Percentiles rank a stretch among this genome's conserved stretches.
phyloP scores from a whole-genome alignment of 1,140 invertebrate genomes.

The Lasioglossum albipes region DNA sequence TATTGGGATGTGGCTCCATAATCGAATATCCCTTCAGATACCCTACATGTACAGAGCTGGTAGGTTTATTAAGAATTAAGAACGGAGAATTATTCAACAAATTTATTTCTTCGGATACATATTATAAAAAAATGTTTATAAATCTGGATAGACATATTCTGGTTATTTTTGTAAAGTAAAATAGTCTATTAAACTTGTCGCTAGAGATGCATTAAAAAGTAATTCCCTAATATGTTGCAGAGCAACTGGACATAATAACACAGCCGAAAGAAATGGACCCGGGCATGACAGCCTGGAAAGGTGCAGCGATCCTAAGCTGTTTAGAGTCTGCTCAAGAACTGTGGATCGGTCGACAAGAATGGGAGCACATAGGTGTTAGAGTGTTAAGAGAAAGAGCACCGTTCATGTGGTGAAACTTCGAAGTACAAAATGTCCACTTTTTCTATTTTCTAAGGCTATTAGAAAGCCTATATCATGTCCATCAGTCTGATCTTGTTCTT shows the following conservation, averaged over 20 bases:
- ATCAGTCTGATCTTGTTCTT: slow-evolving; percentile 69
- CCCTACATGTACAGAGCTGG: slow-evolving; percentile 87
- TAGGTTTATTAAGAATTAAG: slow-evolving; percentile 58
- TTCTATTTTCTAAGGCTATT: background rate
- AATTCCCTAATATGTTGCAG: slow-evolving; percentile 67
- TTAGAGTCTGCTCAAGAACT: slow-evolving; percentile 95
- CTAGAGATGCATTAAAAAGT: too few species aligned
- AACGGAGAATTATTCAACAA: too few species aligned
- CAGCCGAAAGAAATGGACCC: slow-evolving; percentile 7
- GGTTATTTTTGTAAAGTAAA: too few species aligned
- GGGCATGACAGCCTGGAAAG: slow-evolving; percentile 90
- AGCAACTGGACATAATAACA: slow-evolving; percentile 91
- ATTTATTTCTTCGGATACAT: too few species aligned
- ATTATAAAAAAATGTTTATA: too few species aligned
- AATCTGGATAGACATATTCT: too few species aligned
- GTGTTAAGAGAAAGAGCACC: slow-evolving; percentile 92
- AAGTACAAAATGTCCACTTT: background rate
- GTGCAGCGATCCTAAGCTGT: slow-evolving; percentile 94
- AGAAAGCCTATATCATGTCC: slow-evolving; percentile 57
- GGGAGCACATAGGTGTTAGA: slow-evolving; percentile 91
- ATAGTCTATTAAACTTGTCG: too few species aligned
- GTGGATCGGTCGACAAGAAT: slow-evolving; percentile 93
- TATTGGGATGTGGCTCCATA: slow-evolving; percentile 93
- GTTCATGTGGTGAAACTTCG: slow-evolving; percentile 85
- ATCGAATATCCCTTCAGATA: slow-evolving; percentile 90